Base-by-base conservation (phyloP, 2,113 vertebrate species). In the Sminthopsis crassicaudata region DNA sequence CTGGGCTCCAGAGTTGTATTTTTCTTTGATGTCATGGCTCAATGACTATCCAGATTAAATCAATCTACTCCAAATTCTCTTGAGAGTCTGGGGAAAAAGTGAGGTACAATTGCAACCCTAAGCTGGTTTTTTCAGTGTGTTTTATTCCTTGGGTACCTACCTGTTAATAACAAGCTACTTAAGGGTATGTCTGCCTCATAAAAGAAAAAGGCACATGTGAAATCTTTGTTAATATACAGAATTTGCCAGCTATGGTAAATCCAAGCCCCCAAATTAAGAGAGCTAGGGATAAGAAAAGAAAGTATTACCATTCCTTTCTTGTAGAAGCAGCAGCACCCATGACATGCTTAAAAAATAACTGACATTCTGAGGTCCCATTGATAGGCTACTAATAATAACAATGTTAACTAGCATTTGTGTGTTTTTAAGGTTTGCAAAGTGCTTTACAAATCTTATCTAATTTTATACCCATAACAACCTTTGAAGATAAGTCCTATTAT, bases 61-160 rank as follows among this genome's bases (percentile, higher is more conserved):
- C 92, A 67, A 92, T 52, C 10, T 53, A 60, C 95, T 96, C 91
- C 54, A 90, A 48, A 93, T 3, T 88, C 76, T 92, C 93, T 97
- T 46, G 8, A 46, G 89, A 60, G 19, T 55, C 93, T 93, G 96
- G 2, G 2, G 0, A 57, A 90, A 95, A 95, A 88, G 36, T 10
- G 26, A 95, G 84, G 26, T 27, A 22, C 8, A 19, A 54, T 93
- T 52, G 88, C 50, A 46, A 2, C 8, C 30, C 26, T 54, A 42
- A 91, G 55, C 3, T 36, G n/a, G 89, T 48, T 46, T 46, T 92
- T 26, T 50, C 93, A 91, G 42, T 14, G 26, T 1, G 0, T 60
- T 91, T 54, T 42, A 9, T 0, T 30, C 92, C 30, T 91, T 23
- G 94, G 89, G 36, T 2, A 22, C 42, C 95, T 2, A 22, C 42